Evolutionary conservation across 2,113 vertebrate species (phyloP).

Genomic region (Zapus hudsonius): DNA sequence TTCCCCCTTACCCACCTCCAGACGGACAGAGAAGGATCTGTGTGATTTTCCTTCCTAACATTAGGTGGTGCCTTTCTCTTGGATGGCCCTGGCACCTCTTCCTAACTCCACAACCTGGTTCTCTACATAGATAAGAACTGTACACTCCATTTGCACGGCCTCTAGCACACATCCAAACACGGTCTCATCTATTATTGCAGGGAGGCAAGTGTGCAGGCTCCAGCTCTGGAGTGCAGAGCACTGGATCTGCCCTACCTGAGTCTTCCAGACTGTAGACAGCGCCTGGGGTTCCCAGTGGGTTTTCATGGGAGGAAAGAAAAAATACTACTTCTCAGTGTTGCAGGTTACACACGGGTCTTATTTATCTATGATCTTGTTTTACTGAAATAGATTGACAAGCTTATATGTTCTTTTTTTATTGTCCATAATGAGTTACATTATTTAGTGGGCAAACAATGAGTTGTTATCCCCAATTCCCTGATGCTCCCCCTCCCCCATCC

Average conservation of each 20-base stretch:
- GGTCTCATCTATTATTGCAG: background rate
- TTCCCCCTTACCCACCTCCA: background rate
- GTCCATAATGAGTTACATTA: too few relatives aligned
- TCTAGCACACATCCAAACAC: background rate
- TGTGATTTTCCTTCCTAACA: background rate
- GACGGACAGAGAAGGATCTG: too few relatives aligned
- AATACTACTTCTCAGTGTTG: background rate
- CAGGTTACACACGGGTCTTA: background rate
- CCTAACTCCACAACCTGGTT: background rate
- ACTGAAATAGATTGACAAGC: background rate
- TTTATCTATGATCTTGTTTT: background rate
- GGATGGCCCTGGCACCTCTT: background rate
- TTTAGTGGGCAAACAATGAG: too few relatives aligned
- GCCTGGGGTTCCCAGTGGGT: background rate
- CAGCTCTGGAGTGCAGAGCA: too few relatives aligned
- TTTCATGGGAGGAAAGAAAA: background rate
- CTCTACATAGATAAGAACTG: background rate
- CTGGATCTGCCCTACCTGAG: fast-evolving
- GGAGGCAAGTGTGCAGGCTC: too few relatives aligned
- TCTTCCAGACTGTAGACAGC: background rate
- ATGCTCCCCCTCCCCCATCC: too few relatives aligned
- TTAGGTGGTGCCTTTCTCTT: background rate
- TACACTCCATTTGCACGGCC: background rate
- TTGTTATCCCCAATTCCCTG: too few relatives aligned
- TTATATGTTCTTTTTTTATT: too few relatives aligned